Base-by-base conservation (phyloP, 2,113 vertebrate genomes). In the Sinocyclocheilus grahami region DNA sequence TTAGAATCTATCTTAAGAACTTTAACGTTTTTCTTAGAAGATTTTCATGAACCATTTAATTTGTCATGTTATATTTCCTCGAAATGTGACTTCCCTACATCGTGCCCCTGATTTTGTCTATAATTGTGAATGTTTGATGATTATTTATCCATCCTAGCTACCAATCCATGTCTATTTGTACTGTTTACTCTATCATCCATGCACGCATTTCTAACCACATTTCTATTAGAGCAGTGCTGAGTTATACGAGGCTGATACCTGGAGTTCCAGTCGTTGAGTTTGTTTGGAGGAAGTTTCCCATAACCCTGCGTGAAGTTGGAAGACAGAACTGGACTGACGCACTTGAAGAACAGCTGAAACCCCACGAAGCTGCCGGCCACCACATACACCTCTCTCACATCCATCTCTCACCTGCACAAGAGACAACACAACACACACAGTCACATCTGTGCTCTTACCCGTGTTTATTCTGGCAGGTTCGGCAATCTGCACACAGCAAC, bases 231-330 rank as follows among this genome's bases (percentile, higher is more conserved):
- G 67, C 18, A 39, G 22, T 0, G 1, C 27, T 75, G 76, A 18
- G 27, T 30, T 58, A 20, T 77, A 20, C 37, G 67, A 11, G 18
- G 10, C 39, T 11, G 53, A 16, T 92, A 96, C 95, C 95, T 95
- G 88, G 96, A 96, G 93, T 96, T 94, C 95, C 95, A 96, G 90
- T 97, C 96, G 0, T 91, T 95, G 88, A 92, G 89, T 89, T 94
- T 95, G 82, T 87, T 89, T 1, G 90, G 46, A 24, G 93, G 93
- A 84, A 96, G 90, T 53, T 48, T 85, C 13, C 86, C 86, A 30
- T 94, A 96, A 39, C 90, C 91, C 1, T 90, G 87, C 0, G 92
- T 85, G 87, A 96, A 86, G 55, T 84, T 86, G 1, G 87, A 72
- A n/a, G 94, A 96, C 87, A 95, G 85, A 71, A 84, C 87, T 0